Conservation (phyloP, 1,140 invertebrate species). For the Thereuonema tuberculata region DNA sequence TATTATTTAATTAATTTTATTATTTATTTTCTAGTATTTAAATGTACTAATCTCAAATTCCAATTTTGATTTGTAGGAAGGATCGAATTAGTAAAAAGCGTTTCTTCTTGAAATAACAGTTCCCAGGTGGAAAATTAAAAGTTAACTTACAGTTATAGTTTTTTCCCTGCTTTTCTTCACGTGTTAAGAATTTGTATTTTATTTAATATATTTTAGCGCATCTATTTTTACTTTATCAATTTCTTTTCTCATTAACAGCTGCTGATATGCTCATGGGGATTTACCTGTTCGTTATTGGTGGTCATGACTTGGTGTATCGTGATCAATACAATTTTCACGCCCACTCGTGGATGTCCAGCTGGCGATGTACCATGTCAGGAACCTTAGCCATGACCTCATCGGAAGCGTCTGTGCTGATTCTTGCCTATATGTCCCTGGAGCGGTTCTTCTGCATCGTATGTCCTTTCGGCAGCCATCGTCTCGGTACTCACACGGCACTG, state of each 20-base stretch:
- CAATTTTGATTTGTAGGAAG: no score
- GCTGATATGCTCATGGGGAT: slow-evolving; percentile 66
- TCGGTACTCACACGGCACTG: slow-evolving; percentile 41
- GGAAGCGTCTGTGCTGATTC: slow-evolving; percentile 56
- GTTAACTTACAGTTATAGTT: no score
- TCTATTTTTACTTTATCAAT: background rate
- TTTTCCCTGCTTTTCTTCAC: no score
- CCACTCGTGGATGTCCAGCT: slow-evolving; percentile 51
- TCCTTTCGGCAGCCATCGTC: slow-evolving; percentile 43
- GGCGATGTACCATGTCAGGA: slow-evolving; percentile 46
- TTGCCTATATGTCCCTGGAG: slow-evolving; percentile 61
- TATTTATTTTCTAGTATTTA: no score
- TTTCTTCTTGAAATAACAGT: no score
- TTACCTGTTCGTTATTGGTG: slow-evolving; percentile 54
- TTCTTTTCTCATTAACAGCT: slow-evolving; percentile 29
- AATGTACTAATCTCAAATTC: no score
- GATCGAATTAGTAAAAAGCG: no score
- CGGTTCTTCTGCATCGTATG: slow-evolving; percentile 53
- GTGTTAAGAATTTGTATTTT: no score
- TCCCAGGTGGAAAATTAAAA: no score
- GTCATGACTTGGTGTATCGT: slow-evolving; percentile 47
- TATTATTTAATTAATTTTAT: no score
- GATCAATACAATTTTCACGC: slow-evolving; percentile 47
- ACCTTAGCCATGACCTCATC: slow-evolving; percentile 50
- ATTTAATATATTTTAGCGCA: no score